Evolutionary conservation across 2,113 vertebrate species (phyloP).

Genomic region (Anthoscopus minutus): DNA sequence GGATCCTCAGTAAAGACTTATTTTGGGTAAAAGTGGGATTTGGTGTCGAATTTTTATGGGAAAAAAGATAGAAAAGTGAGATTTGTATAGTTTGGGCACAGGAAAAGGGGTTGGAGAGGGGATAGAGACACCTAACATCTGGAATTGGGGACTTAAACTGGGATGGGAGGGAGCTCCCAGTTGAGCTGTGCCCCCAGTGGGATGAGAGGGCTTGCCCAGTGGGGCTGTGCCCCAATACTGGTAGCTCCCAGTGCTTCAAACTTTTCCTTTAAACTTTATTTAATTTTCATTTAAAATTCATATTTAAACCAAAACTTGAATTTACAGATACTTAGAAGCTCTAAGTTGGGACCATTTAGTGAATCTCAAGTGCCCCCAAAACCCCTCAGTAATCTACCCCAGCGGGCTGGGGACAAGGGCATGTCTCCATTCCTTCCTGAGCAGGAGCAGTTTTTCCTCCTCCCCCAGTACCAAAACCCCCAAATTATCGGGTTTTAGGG

Average conservation of each 20-base stretch:
- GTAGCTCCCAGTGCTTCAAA: background rate
- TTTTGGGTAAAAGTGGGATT: background rate
- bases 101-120: background rate
- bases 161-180: background rate
- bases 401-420: background rate
- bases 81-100: background rate
- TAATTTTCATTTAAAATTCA: background rate
- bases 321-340: background rate
- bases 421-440: too few relatives aligned
- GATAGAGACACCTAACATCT: background rate
- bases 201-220: background rate
- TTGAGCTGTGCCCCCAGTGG: background rate
- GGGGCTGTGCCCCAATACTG: background rate
- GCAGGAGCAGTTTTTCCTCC: background rate
- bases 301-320: background rate
- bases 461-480: background rate
- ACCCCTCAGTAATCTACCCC: background rate
- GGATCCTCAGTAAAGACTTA: background rate
- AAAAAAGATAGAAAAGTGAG: background rate
- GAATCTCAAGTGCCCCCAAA: background rate
- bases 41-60: background rate
- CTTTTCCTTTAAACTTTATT: background rate
- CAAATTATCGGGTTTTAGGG: accelerated
- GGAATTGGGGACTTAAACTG: background rate
- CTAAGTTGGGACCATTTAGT: background rate